phyloP scores from a whole-genome alignment of 2,888 invertebrate genomes.

The Fissipunctia ypsillon region DNA sequence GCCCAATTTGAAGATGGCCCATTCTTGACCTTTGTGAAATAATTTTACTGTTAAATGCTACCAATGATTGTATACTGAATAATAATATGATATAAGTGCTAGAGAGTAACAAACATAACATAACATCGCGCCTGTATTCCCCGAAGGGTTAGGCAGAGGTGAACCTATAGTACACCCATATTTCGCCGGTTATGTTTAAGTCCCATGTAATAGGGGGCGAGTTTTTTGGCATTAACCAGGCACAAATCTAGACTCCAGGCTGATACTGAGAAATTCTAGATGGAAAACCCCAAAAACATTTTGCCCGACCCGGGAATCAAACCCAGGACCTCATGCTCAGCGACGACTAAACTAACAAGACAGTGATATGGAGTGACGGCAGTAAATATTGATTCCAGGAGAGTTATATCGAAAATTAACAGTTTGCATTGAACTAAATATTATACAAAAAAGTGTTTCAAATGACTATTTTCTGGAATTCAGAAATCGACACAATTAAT shows the following conservation, averaged over 20 bases:
- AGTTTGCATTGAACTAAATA: neutral
- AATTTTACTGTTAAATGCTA: conserved; percentile 31
- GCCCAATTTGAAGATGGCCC: conserved; percentile 91
- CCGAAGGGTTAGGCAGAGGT: no score
- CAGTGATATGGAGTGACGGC: no score
- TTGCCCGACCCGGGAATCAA: neutral
- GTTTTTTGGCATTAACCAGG: no score
- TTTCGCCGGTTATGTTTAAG: no score
- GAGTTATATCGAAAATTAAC: neutral
- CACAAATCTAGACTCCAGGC: no score
- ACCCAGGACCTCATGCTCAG: neutral
- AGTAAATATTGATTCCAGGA: neutral
- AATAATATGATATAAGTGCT: neutral
- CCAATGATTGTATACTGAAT: neutral
- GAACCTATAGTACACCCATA: no score
- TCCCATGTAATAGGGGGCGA: no score
- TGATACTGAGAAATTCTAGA: no score
- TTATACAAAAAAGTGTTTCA: neutral
- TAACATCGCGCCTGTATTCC: no score
- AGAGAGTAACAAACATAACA: neutral
- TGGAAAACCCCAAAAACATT: no score
- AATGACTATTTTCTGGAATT: neutral
- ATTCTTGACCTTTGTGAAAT: conserved; percentile 88
- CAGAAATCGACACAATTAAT: neutral
- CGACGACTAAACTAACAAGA: no score